Base-by-base conservation (phyloP, 2,888 invertebrate species). In the Subacronicta megacephala region DNA sequence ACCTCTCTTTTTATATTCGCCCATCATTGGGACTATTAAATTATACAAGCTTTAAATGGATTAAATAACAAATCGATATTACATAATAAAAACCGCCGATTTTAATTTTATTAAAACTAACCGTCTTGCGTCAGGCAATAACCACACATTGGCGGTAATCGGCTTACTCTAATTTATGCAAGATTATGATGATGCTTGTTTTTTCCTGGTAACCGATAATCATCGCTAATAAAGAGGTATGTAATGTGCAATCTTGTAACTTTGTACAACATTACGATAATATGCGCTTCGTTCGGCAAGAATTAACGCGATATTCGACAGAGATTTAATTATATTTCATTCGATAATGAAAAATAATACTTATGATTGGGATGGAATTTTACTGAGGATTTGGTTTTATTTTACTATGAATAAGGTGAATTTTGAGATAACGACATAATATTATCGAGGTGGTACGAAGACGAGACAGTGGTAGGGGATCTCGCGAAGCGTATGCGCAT, bases 131-230 rank as follows among this genome's bases (percentile, higher is more conserved):
- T 44, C 31, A 62, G 49, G 44, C 42, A 49, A 23, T 51, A 62
- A 16, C 16, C 10, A 3, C 40, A 12, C 15, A 31, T 6, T n/a
- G 31, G 31, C 31, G 12, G 31, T 58, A 73, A 66, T 66, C 58
- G 52, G 71, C 59, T 74, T 64, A 62, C n/a, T 40, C 7, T 62
- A 59, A 77, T 71, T 52, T 74, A 77, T 64, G 62, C 63, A 60
- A 70, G 60, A 62, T 67, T 74, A 62, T 31, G 45, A 44, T 44
- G 55, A 49, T 26, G 53, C 2, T 26, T 54, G n/a, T 59, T 65
- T 65, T 71, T 59, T 63, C 61, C n/a, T n/a, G 47, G 38, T 51
- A 35, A 42, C 15, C 33, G 56, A 47, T 72, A 67, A 77, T 67
- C 67, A 69, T 72, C 45, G 51, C 59, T 47, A 64, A 58, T 69